Conservation (phyloP, 2,113 vertebrate species). For the Sakesphorus luctuosus region DNA sequence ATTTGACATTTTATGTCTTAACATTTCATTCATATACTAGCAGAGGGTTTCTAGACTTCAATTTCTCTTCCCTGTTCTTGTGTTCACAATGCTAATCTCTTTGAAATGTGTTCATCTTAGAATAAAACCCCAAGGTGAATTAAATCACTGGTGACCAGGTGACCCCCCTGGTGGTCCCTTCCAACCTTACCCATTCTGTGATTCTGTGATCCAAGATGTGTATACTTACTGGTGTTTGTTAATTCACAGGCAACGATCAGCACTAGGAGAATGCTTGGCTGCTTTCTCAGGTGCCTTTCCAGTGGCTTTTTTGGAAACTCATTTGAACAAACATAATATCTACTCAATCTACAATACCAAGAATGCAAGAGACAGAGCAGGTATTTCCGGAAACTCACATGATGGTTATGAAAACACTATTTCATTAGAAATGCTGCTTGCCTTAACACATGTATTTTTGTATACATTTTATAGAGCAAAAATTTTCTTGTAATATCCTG, state of each 20-base stretch:
- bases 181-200: background rate
- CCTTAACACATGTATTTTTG: background rate
- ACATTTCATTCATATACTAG: background rate
- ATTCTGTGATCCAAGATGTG: background rate
- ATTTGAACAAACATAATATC: constrained; percentile 88
- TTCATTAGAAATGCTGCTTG: background rate
- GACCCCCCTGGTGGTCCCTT: background rate
- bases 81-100: background rate
- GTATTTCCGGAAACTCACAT: constrained; percentile 65
- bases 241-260: constrained; percentile 87
- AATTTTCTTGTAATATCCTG: background rate
- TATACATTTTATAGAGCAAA: background rate
- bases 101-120: background rate
- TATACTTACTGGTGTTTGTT: background rate
- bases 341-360: constrained; percentile 94
- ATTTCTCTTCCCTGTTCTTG: background rate
- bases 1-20: background rate
- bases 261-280: constrained; percentile 91
- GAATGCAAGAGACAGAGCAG: constrained; percentile 82
- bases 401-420: background rate
- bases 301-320: constrained; percentile 92
- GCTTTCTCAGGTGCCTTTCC: constrained; percentile 94
- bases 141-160: background rate
- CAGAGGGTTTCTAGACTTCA: background rate
- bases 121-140: background rate